Base-by-base conservation (phyloP, 2,113 vertebrate genomes). In the Zeus faber region DNA sequence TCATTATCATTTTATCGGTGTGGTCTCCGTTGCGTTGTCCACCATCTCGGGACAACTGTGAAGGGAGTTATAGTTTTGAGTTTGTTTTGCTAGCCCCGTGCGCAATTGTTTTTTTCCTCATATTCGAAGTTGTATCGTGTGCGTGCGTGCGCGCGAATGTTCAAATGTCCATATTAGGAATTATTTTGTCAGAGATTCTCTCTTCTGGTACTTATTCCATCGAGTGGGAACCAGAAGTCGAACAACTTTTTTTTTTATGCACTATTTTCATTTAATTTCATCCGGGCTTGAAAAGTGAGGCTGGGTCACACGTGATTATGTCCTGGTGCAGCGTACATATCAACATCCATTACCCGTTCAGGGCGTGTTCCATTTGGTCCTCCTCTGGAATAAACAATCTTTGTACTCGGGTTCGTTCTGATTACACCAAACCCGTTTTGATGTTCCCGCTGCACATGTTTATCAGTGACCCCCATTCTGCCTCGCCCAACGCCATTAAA, bases 341-440 rank as follows among this genome's bases (percentile, higher is more conserved):
- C 49, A 46, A n/a, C 22, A 47, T 43, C 49, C 21, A 53, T 35
- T 62, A 20, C 31, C 23, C 16, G 11, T 68, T 52, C 24, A 20
- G 49, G 25, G 16, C 24, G 33, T 14, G 8, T 37, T 37, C 20
- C 24, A 56, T 56, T 59, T 17, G 14, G 35, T 43, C 46, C 24
- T 17, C 49, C 8, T 23, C 48, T 41, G 9, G 0, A 55, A 26
- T 51, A 43, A 70, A 81, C 72, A 5, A 31, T 84, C 75, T 77
- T 80, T 33, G 71, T 39, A 71, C 50, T 37, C n/a, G 5, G 4
- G 10, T 56, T 24, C 18, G 14, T 33, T 48, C 31, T 60, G 11
- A 67, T 62, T 11, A 40, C 52, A 37, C 11, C 46, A 4, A 18
- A 62, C 51, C 17, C 10, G 25, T 48, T 58, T 49, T 63, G 24